Conservation (phyloP, 1,140 invertebrate species). For the Ctenoplectra terminalis region DNA sequence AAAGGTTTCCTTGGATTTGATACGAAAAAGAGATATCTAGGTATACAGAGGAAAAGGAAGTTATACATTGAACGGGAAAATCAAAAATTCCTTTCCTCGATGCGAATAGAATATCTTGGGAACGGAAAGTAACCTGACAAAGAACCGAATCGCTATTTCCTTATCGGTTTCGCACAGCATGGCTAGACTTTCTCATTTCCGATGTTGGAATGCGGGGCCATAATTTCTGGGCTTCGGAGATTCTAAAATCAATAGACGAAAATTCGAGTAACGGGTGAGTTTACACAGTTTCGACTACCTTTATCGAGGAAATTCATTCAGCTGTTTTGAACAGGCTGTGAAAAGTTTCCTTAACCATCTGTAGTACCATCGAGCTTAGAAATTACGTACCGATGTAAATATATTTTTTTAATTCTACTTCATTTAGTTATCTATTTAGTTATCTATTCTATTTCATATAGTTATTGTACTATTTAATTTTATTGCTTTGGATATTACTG, state of each 20-base stretch:
- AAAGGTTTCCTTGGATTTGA: too few species aligned
- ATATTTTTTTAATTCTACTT: too few species aligned
- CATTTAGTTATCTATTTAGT: too few species aligned
- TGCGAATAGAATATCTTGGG: conserved; percentile 29
- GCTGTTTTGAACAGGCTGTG: too few species aligned
- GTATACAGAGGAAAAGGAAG: background rate
- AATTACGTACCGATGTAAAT: too few species aligned
- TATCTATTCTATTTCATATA: too few species aligned
- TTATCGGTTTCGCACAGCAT: conserved; percentile 49
- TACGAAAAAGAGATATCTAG: background rate
- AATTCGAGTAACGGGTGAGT: background rate
- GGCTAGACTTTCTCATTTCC: conserved; percentile 57
- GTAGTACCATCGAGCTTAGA: too few species aligned
- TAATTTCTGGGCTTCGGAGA: conserved; percentile 1
- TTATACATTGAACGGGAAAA: conserved; percentile 8
- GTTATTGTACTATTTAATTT: too few species aligned
- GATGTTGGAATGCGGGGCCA: conserved; percentile 19
- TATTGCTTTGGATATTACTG: too few species aligned
- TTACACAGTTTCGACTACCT: background rate
- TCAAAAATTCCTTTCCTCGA: conserved; percentile 14
- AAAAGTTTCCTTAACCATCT: too few species aligned
- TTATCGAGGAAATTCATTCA: background rate
- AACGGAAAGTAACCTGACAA: conserved; percentile 40
- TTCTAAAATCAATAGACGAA: background rate
- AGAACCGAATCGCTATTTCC: conserved; percentile 45